These are phyloP conservation scores for Pseudochirops cupreus DNA, from an alignment of 2,797 vertebrate species.

Conservation along the genomic window DNA sequence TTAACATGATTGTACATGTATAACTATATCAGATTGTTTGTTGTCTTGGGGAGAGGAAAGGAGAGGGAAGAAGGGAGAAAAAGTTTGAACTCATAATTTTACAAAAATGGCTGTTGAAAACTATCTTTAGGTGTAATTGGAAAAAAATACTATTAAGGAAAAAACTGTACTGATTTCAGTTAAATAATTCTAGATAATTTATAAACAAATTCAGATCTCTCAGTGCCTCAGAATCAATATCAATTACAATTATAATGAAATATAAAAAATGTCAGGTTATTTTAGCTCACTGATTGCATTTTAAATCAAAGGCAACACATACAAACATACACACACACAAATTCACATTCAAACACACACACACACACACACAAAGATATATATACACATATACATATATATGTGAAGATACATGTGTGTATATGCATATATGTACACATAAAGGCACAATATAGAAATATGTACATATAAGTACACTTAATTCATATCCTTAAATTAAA, in stretches of 20 bases:
- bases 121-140: too few relatives aligned
- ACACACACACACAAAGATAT: too few relatives aligned
- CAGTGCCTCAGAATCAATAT: neutral
- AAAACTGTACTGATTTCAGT: neutral
- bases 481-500: conserved; percentile 24
- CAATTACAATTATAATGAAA: neutral
- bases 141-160: too few relatives aligned
- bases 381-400: neutral
- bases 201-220: neutral
- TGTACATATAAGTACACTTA: neutral
- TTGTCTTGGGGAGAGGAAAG: too few relatives aligned
- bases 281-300: neutral
- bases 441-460: neutral
- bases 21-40: too few relatives aligned
- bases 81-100: too few relatives aligned
- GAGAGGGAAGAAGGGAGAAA: too few relatives aligned
- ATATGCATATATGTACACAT: neutral
- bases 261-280: neutral
- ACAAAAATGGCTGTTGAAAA: too few relatives aligned
- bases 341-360: too few relatives aligned
- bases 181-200: neutral
- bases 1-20: too few relatives aligned
- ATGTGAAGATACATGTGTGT: neutral
- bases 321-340: too few relatives aligned
- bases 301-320: neutral